These are phyloP conservation scores for Arctia plantaginis DNA, from an alignment of 2,888 invertebrate genomes.

Conservation along the genomic window DNA sequence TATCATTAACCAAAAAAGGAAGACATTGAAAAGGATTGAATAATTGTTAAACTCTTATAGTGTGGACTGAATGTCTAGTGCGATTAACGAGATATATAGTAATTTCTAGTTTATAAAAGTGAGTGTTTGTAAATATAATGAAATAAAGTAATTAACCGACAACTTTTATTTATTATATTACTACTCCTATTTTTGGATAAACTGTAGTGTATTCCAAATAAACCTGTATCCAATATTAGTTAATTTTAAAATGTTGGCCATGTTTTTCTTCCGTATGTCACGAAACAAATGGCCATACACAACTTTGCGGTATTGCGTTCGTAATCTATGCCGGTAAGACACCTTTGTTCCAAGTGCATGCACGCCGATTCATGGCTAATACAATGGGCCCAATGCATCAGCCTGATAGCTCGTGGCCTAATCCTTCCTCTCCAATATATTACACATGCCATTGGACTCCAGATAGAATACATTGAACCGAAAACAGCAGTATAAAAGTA, in stretches of 20 bases:
- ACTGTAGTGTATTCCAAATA: not conserved
- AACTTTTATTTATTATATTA: not conserved
- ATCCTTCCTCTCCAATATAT: constrained; percentile 59
- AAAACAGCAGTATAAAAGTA: constrained; percentile 9
- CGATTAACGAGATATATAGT: too few relatives aligned
- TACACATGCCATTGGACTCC: constrained; percentile 48
- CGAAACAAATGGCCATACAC: constrained; percentile 24
- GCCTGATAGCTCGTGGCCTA: constrained; percentile 67
- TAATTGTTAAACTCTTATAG: not conserved
- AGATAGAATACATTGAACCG: constrained; percentile 15
- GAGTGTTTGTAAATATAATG: too few relatives aligned
- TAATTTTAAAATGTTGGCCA: not conserved
- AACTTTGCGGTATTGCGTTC: constrained; percentile 41
- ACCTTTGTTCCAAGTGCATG: constrained; percentile 65
- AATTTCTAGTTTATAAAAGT: too few relatives aligned
- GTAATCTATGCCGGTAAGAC: constrained; percentile 60
- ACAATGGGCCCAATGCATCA: constrained; percentile 75
- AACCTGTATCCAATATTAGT: not conserved
- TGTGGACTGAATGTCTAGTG: too few relatives aligned
- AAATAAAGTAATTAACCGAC: too few relatives aligned
- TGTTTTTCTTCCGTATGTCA: not conserved
- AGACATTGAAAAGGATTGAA: too few relatives aligned
- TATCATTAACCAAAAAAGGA: too few relatives aligned
- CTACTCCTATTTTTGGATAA: not conserved
- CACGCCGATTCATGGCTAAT: constrained; percentile 62